Evolutionary conservation across 1,140 invertebrate genomes (phyloP), one percentile per base, ranked within the genome.

Genomic region (Bombus confusus): DNA sequence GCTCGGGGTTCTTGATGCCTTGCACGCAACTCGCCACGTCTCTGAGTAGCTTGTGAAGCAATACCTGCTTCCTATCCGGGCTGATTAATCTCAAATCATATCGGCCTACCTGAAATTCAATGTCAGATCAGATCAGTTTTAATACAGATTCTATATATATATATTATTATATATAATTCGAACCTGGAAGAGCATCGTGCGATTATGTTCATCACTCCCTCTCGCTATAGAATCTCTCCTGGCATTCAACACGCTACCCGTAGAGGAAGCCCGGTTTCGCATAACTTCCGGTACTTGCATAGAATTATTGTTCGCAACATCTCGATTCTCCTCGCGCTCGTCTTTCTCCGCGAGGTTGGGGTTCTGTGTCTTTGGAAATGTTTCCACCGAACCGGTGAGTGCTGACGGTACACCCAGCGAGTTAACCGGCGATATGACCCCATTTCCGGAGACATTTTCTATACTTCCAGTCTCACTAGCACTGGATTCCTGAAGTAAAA

Each of bases 141-240:
- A 2, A 62, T 18, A 39, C 28, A 13, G 28, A 10, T n/a, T 3
- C n/a, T 3, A n/a, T 47, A 1, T 22, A 15, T 47, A 43, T 43
- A 43, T 47, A 75, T 28, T n/a, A 34, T 31, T n/a, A 31, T 13
- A 64, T 13, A 15, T 64, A 2, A 8, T 90, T 73, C 96, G 95
- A 91, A 98, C 97, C 93, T 98, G 97, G 93, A 97, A 97, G 18
- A 99, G 96, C 98, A 99, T 99, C 3, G 98, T 99, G 39, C 98
- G 96, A 95, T 99, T 99, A 87, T 97, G 97, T 80, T 98, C 97
- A 18, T 96, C 96, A 31, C 87, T 91, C 47, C 87, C 90, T 84
- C 91, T 94, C 2, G 75, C 43, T 8, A 88, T 39, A 0, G 95
- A 95, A 87, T 94, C 94, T 41, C 94, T 92, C n/a, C 95, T 92